A percentile compares a stretch with the other conserved stretches of the same genome.
phyloP scores from a whole-genome alignment of 2,888 invertebrate genomes.

The Prenolepis imparis region DNA sequence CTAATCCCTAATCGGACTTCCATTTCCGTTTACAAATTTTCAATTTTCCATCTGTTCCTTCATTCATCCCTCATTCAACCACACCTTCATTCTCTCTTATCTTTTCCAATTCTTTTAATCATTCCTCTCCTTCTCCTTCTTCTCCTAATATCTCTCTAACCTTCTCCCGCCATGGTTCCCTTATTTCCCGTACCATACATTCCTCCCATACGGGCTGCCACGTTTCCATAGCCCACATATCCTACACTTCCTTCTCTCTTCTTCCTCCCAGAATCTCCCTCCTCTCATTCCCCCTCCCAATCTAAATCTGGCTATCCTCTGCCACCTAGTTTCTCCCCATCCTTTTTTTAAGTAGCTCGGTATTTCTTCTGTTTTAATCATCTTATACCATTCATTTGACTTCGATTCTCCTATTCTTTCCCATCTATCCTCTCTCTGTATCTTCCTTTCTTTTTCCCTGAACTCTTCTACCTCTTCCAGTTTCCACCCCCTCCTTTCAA shows the following conservation, averaged over 20 bases:
- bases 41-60: too few species aligned
- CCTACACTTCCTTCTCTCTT: neutral
- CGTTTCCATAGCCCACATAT: neutral
- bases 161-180: too few species aligned
- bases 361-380: neutral
- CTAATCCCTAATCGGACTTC: too few species aligned
- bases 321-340: neutral
- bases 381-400: too few species aligned
- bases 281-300: neutral
- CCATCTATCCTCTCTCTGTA: too few species aligned
- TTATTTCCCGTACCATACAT: neutral
- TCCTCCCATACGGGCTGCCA: too few species aligned
- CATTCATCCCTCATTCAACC: neutral
- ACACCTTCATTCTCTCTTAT: too few species aligned
- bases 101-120: neutral
- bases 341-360: neutral
- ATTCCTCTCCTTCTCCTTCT: neutral
- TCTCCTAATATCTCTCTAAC: neutral
- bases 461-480: too few species aligned
- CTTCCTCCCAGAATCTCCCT: neutral
- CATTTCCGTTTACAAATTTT: too few species aligned
- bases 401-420: too few species aligned
- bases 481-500: too few species aligned
- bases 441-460: too few species aligned
- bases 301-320: neutral